Base-by-base conservation (phyloP, 2,888 invertebrate genomes). In the Ennomos erosarius region DNA sequence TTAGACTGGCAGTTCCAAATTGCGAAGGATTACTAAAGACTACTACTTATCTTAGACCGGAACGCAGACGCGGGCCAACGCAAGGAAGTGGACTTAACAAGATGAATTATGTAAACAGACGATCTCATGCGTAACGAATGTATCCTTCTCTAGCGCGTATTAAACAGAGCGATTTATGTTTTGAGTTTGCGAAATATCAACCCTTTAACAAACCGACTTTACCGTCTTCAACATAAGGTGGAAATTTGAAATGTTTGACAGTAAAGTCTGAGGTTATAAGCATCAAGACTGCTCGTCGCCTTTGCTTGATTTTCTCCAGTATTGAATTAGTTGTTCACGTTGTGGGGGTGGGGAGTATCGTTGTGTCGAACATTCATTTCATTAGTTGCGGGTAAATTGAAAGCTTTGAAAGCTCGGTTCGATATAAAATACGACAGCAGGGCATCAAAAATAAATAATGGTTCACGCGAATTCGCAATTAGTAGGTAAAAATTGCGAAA, bases 51-150 rank as follows among this genome's bases (percentile, higher is more conserved):
- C n/a, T n/a, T 26, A 34, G 13, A 8, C 57, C 47, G 57, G 50
- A 57, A 57, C 48, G 44, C 37, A 45, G 16, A 33, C 26, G 26
- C 10, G 26, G 70, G 68, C 75, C 35, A 42, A 26, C 48, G 42
- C 40, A 37, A 72, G 73, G 62, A 78, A 76, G 60, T 51, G 43
- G 44, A 44, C 12, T 48, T 43, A 55, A 52, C 40, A 43, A 39
- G 55, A 57, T 61, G 74, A 81, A 83, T 82, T 81, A 84, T 79
- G 79, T 78, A 80, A 82, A 82, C 75, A 73, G 71, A 73, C 73
- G 67, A 70, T 74, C 74, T 69, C 65, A 71, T 69, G 67, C 68
- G 68, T 74, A 79, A 82, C 78, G 72, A 79, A 79, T 73, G 76
- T 75, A 80, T 85, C 82, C 82, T 81, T 81, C 74, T 76, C 65